Evolutionary conservation across 35 echinoderm and acorn worm genomes (phyloP).

Genomic region (Ophioderma brevispina): DNA sequence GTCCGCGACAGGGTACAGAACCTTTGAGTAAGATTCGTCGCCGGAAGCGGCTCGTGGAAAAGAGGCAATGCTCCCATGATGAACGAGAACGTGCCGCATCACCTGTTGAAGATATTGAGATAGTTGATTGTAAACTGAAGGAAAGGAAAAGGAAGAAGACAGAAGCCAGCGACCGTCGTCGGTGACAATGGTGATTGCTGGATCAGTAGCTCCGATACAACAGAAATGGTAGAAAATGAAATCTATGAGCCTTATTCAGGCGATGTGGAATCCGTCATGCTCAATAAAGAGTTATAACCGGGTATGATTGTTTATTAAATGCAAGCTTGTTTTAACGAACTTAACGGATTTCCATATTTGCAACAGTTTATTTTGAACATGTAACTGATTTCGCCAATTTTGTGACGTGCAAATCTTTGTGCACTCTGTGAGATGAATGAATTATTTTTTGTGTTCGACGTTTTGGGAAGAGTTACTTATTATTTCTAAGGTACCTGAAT

Average conservation of each 20-base stretch:
- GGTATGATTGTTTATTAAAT: no score
- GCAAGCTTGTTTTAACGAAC: no score
- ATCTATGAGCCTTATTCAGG: constrained; percentile 75
- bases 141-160: neutral
- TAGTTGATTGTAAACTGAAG: neutral
- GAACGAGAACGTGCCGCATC: constrained; percentile 17
- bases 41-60: constrained; percentile 15
- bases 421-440: no score
- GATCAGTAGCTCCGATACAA: constrained; percentile 15
- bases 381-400: no score
- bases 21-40: neutral
- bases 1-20: neutral
- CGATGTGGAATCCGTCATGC: no score
- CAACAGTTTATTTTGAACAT: no score
- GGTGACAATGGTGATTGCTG: neutral
- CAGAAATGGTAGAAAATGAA: constrained; percentile 90
- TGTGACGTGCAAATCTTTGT: no score
- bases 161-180: neutral
- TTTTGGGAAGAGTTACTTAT: no score
- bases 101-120: neutral
- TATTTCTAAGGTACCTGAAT: no score
- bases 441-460: no score
- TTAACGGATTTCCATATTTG: no score
- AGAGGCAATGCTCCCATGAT: constrained; percentile 28
- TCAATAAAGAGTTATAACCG: no score